Percentiles rank a stretch among this genome's conserved stretches.
phyloP scores from a whole-genome alignment of 2,888 invertebrate genomes.

The Rambutsinella grinnellia region DNA sequence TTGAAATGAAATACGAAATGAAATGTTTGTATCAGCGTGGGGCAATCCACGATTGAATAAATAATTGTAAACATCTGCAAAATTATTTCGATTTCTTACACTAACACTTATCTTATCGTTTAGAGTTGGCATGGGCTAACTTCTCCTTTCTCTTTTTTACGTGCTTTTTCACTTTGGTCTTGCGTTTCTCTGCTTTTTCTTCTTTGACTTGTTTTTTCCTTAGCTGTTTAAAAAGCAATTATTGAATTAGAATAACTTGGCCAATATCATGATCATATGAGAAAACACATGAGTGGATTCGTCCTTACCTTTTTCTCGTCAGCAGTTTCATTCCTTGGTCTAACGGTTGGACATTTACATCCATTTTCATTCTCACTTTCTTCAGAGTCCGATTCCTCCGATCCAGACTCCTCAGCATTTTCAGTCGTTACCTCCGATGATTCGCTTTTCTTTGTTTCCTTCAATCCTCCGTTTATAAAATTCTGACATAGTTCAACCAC shows the following conservation, averaged over 20 bases:
- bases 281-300: background rate
- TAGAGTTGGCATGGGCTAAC: conserved; percentile 69
- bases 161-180: conserved; percentile 92
- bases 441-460: conserved; percentile 11
- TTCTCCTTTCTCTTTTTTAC: conserved; percentile 91
- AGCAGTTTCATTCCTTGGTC: conserved; percentile 71
- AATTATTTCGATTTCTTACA: too few relatives aligned
- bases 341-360: conserved; percentile 61
- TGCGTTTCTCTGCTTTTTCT: conserved; percentile 88
- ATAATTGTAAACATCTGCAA: too few relatives aligned
- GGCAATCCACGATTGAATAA: too few relatives aligned
- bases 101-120: conserved; percentile 55
- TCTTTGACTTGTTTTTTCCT: conserved; percentile 92
- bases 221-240: conserved; percentile 69
- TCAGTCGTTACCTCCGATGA: conserved; percentile 48
- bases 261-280: background rate
- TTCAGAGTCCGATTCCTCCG: conserved; percentile 65
- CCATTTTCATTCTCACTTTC: conserved; percentile 55
- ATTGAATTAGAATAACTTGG: background rate
- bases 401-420: conserved; percentile 67
- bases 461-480: conserved; percentile 42
- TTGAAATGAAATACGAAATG: too few relatives aligned
- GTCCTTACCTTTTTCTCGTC: conserved; percentile 69
- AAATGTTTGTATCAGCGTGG: too few relatives aligned
- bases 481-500: conserved; percentile 2